A percentile compares a stretch with the other conserved stretches of the same genome.
phyloP scores from a whole-genome alignment of 2,888 invertebrate genomes.

The Atherix ibis region DNA sequence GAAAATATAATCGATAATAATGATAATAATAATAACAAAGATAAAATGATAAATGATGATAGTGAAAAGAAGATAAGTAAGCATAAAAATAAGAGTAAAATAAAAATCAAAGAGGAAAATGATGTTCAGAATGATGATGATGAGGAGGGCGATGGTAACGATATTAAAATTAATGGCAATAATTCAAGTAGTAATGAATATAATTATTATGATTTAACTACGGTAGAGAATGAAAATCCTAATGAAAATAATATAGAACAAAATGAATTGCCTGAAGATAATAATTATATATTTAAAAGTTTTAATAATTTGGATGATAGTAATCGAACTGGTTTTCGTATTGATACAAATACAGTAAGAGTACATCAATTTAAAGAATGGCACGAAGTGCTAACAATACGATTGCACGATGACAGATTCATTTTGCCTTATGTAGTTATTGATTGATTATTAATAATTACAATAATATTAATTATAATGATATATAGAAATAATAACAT shows the following conservation, averaged over 20 bases:
- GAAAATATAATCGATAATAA: not conserved
- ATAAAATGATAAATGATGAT: not conserved
- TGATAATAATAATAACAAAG: constrained; percentile 1
- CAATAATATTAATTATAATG: no score
- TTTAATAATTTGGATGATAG: constrained; percentile 17
- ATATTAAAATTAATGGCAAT: constrained; percentile 1
- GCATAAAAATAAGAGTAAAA: constrained; percentile 1
- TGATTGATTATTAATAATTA: constrained; percentile 47
- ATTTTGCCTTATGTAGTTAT: constrained; percentile 95
- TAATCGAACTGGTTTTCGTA: constrained; percentile 24
- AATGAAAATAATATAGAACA: not conserved
- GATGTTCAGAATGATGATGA: constrained; percentile 1
- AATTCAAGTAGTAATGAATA: not conserved
- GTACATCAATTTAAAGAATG: constrained; percentile 62
- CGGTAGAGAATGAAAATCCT: not conserved
- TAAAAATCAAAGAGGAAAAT: not conserved
- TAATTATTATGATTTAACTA: not conserved
- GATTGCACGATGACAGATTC: constrained; percentile 59
- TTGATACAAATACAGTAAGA: not conserved
- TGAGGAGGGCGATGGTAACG: constrained; percentile 2
- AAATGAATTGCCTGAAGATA: not conserved
- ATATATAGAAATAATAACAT: no score
- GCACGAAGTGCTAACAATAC: constrained; percentile 69
- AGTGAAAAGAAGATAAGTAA: not conserved
- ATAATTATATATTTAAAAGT: constrained; percentile 17